Conservation (phyloP, 2,113 vertebrate species). For the Salminus brasiliensis region DNA sequence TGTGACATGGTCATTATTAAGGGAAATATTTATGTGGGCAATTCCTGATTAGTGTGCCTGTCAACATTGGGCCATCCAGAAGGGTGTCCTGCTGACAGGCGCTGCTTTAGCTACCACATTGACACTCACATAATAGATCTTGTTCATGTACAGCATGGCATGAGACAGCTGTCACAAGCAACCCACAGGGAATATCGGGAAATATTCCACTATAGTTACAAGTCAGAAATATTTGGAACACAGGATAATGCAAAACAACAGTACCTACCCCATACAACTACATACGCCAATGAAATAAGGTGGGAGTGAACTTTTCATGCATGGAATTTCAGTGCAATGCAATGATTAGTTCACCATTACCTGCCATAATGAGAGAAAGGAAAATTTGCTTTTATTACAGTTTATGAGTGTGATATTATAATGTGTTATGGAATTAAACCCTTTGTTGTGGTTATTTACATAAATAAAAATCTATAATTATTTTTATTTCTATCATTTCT, state of each 20-base stretch:
- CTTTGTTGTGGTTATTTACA: too few species aligned
- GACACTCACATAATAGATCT: neutral
- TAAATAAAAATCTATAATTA: too few species aligned
- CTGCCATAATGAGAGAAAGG: too few species aligned
- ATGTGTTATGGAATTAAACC: too few species aligned
- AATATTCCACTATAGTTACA: neutral
- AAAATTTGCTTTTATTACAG: too few species aligned
- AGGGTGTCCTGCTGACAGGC: constrained; percentile 28
- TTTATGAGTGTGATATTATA: too few species aligned
- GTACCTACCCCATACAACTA: too few species aligned
- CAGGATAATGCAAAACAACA: neutral
- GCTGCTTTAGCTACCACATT: constrained; percentile 51
- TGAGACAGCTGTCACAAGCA: neutral
- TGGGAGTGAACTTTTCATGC: too few species aligned
- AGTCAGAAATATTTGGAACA: neutral
- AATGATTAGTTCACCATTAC: too few species aligned
- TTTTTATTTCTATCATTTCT: too few species aligned
- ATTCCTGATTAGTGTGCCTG: constrained; percentile 55
- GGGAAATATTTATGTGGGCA: constrained; percentile 30
- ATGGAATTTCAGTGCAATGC: too few species aligned
- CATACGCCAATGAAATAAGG: too few species aligned
- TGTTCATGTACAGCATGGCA: constrained; percentile 10
- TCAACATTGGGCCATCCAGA: constrained; percentile 35
- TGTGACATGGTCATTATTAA: neutral
- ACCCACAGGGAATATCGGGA: neutral